Evolutionary conservation across 2,888 invertebrate species (phyloP).

Genomic region (Onthophagus sagittarius): DNA sequence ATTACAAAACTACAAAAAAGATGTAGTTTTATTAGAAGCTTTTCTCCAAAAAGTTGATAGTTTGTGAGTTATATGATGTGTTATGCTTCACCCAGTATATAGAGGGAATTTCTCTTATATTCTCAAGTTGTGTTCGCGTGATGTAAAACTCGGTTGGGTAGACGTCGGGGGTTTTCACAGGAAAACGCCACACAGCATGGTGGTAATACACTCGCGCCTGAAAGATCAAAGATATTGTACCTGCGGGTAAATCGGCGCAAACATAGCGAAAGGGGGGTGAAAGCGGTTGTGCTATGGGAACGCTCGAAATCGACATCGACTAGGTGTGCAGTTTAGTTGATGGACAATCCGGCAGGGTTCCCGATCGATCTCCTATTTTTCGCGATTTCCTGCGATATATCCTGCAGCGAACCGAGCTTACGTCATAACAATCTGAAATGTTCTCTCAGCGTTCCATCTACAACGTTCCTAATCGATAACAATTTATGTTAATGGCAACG

Average conservation of each 20-base stretch:
- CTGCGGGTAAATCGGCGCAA: background rate
- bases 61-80: too few relatives aligned
- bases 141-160: background rate
- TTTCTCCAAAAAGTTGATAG: too few relatives aligned
- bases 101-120: too few relatives aligned
- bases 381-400: background rate
- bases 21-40: too few relatives aligned
- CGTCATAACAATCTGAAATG: background rate
- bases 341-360: background rate
- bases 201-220: background rate
- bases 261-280: background rate
- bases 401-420: background rate
- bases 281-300: background rate
- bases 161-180: background rate
- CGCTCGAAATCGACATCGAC: background rate
- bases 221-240: background rate
- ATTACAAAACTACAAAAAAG: too few relatives aligned
- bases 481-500: constrained; percentile 3
- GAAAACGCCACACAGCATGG: background rate
- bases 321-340: background rate
- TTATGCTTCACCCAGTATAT: too few relatives aligned
- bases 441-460: background rate
- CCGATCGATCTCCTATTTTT: background rate
- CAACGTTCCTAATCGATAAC: background rate
- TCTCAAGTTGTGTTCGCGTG: background rate